A percentile compares a stretch with the other conserved stretches of the same genome.
Conservation (phyloP, 2,888 invertebrate species). For the Drosophila antonietae region DNA sequence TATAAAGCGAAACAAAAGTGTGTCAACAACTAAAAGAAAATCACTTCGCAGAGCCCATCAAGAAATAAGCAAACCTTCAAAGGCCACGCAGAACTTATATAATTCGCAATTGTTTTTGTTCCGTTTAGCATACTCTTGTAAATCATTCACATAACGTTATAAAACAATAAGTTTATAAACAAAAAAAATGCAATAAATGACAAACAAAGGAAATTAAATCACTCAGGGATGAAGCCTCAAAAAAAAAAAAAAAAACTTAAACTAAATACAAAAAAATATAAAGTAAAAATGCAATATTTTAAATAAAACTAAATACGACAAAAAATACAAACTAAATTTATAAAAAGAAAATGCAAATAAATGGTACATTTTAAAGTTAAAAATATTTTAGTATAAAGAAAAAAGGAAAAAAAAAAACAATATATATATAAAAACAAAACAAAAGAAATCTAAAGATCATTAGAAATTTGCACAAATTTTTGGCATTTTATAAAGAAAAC, state of each 20-base stretch:
- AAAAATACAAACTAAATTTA: slow-evolving; percentile 43
- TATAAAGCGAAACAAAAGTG: slow-evolving; percentile 18
- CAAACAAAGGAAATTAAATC: slow-evolving; percentile 82
- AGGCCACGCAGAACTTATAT: slow-evolving; percentile 48
- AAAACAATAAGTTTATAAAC: slow-evolving; percentile 78
- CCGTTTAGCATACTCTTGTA: slow-evolving; percentile 56
- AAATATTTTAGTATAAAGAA: slow-evolving; percentile 71
- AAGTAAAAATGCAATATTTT: slow-evolving; percentile 76
- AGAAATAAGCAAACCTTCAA: slow-evolving; percentile 71
- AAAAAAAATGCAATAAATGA: slow-evolving; percentile 76
- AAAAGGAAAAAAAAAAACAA: slow-evolving; percentile 28
- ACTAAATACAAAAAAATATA: slow-evolving; percentile 47
- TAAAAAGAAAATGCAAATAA: slow-evolving; percentile 48
- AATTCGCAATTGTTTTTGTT: slow-evolving; percentile 60
- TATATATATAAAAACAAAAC: slow-evolving; percentile 22
- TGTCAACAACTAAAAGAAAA: slow-evolving; percentile 28
- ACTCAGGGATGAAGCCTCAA: slow-evolving; percentile 85
- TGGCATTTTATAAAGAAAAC: slow-evolving; percentile 77
- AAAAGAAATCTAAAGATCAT: slow-evolving; percentile 50
- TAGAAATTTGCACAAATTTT: slow-evolving; percentile 81
- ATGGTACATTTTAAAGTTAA: slow-evolving; percentile 73
- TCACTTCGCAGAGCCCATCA: slow-evolving; percentile 47
- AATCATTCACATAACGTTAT: slow-evolving; percentile 69
- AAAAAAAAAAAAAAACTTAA: slow-evolving; percentile 9
- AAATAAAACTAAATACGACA: slow-evolving; percentile 64